Evolutionary conservation across 2,113 vertebrate genomes (phyloP).

Genomic region (Urocolius indicus): DNA sequence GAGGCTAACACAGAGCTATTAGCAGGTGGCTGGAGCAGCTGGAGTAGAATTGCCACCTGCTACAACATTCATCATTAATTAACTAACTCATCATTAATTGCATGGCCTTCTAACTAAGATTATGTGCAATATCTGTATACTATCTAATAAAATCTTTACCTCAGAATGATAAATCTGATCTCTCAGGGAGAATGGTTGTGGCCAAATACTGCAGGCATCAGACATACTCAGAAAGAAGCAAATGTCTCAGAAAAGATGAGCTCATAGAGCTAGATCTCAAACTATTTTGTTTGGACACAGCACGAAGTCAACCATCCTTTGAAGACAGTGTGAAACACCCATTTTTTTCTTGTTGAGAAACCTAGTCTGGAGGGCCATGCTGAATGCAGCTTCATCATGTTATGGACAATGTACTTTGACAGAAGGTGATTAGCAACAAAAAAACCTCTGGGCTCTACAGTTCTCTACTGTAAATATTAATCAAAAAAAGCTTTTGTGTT

Average conservation of each 20-base stretch:
- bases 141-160: not conserved
- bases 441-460: not conserved
- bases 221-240: not conserved
- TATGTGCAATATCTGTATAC: not conserved
- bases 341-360: not conserved
- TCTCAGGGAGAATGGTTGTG: not conserved
- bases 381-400: not conserved
- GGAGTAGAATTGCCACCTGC: slow-evolving; percentile 56
- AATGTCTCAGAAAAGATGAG: rapidly evolving
- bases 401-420: not conserved
- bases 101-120: slow-evolving; percentile 15
- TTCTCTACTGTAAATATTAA: not conserved
- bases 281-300: not conserved
- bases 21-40: slow-evolving; percentile 60
- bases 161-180: not conserved
- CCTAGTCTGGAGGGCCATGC: not conserved
- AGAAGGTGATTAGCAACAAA: not conserved
- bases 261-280: not conserved
- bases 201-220: not conserved
- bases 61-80: slow-evolving; percentile 59
- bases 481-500: not conserved
- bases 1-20: not conserved
- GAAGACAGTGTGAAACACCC: not conserved
- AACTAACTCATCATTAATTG: slow-evolving; percentile 67
- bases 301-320: not conserved